phyloP scores from a whole-genome alignment of 2,797 vertebrate species.

The Arremon aurantiirostris region DNA sequence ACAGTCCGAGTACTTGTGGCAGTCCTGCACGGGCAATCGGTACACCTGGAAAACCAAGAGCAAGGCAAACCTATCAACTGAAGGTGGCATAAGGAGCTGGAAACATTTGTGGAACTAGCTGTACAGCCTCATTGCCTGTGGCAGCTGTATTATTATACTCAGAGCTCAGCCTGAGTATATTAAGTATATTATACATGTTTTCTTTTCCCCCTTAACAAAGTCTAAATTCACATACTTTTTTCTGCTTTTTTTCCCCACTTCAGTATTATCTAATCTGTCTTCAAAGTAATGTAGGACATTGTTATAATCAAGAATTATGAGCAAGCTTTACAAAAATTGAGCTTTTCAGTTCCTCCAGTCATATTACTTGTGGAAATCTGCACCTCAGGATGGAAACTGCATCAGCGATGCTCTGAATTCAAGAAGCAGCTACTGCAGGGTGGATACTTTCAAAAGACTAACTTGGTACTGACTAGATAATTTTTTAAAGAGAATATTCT shows the following conservation, averaged over 20 bases:
- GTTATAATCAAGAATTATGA: background rate
- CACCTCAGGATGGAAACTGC: background rate
- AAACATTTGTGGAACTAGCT: background rate
- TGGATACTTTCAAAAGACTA: background rate
- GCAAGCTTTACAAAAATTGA: background rate
- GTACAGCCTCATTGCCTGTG: rapidly evolving
- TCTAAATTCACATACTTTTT: background rate
- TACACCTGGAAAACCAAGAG: slow-evolving; percentile 79
- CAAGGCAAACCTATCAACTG: background rate
- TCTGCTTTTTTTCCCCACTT: background rate
- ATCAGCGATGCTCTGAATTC: background rate
- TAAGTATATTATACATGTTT: background rate
- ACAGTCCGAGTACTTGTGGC: slow-evolving; percentile 81
- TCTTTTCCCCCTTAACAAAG: background rate
- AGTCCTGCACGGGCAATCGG: slow-evolving; percentile 89
- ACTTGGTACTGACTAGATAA: background rate
- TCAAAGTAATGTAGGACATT: background rate
- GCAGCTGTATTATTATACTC: background rate
- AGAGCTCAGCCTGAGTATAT: background rate
- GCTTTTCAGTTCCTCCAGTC: background rate
- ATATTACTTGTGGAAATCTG: background rate
- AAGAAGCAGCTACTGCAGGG: background rate
- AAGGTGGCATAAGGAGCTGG: background rate
- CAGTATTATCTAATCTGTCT: background rate
- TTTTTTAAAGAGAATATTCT: background rate